These are phyloP conservation scores for Cottoperca gobio DNA, from an alignment of 2,797 vertebrate genomes.

Conservation along the genomic window DNA sequence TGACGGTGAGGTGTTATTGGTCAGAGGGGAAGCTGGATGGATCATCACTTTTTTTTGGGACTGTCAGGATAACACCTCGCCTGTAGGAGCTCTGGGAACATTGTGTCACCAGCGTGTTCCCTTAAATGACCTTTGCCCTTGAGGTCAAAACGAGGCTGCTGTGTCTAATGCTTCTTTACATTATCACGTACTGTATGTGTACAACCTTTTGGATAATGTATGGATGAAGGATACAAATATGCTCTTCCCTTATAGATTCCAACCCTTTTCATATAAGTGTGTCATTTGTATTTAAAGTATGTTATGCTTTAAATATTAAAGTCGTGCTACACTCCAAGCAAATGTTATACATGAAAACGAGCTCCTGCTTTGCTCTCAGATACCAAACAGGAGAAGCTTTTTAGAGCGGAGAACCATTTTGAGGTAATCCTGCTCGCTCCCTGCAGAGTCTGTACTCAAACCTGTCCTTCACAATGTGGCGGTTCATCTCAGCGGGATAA, in stretches of 20 bases:
- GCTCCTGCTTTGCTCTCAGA: constrained; percentile 39
- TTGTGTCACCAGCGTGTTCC: constrained; percentile 17
- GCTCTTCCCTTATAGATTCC: background rate
- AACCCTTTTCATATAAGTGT: background rate
- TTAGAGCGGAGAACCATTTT: constrained; percentile 30
- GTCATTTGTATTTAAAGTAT: constrained; percentile 24
- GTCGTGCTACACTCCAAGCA: constrained; percentile 6
- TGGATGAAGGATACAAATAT: background rate
- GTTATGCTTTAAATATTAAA: constrained; percentile 46
- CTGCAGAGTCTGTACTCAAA: constrained; percentile 41
- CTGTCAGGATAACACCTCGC: background rate
- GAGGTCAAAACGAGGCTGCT: background rate
- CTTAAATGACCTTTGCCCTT: constrained; percentile 10
- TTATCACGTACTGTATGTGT: background rate
- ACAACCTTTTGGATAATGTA: background rate
- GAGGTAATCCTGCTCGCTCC: constrained; percentile 42
- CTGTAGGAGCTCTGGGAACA: constrained; percentile 14
- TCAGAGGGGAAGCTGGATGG: constrained; percentile 20
- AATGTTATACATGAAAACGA: constrained; percentile 48
- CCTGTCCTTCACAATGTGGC: constrained; percentile 41
- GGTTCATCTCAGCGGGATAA: constrained; percentile 26
- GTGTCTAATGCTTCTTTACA: background rate
- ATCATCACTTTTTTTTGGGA: constrained; percentile 21
- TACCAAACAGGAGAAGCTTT: constrained; percentile 36
- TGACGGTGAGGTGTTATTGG: constrained; percentile 15